Percentiles rank a stretch among this genome's conserved stretches.
phyloP scores from a whole-genome alignment of 2,888 invertebrate genomes.

The Papilio elwesi region DNA sequence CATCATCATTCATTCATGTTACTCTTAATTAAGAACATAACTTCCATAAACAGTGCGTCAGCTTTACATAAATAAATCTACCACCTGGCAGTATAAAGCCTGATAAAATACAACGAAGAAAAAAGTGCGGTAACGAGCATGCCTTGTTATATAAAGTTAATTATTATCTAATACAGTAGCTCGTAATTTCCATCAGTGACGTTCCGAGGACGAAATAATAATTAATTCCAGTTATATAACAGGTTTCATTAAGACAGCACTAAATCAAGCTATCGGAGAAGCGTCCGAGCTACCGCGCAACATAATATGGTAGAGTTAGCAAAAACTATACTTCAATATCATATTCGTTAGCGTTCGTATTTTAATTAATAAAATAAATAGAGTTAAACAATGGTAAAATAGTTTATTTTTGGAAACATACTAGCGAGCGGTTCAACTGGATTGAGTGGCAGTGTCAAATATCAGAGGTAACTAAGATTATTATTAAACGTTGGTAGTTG shows the following conservation, averaged over 20 bases:
- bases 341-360: neutral
- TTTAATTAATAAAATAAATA: neutral
- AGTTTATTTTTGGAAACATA: too few relatives aligned
- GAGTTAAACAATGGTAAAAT: too few relatives aligned
- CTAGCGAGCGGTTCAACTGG: too few relatives aligned
- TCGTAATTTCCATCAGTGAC: conserved; percentile 63
- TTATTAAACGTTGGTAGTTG: too few relatives aligned
- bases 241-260: conserved; percentile 81
- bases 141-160: conserved; percentile 65
- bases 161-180: conserved; percentile 79
- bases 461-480: too few relatives aligned
- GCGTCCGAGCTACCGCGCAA: conserved; percentile 64
- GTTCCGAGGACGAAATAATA: conserved; percentile 78
- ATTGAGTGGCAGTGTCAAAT: too few relatives aligned
- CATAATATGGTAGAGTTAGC: conserved; percentile 58
- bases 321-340: conserved; percentile 43
- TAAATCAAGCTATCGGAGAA: conserved; percentile 80
- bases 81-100: neutral
- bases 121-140: neutral
- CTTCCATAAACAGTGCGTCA: neutral
- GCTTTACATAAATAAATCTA: neutral
- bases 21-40: conserved; percentile 4
- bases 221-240: conserved; percentile 82
- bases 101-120: neutral
- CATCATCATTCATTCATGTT: neutral